Evolutionary conservation across 2,113 vertebrate genomes (phyloP).

Genomic region (Cariama cristata): DNA sequence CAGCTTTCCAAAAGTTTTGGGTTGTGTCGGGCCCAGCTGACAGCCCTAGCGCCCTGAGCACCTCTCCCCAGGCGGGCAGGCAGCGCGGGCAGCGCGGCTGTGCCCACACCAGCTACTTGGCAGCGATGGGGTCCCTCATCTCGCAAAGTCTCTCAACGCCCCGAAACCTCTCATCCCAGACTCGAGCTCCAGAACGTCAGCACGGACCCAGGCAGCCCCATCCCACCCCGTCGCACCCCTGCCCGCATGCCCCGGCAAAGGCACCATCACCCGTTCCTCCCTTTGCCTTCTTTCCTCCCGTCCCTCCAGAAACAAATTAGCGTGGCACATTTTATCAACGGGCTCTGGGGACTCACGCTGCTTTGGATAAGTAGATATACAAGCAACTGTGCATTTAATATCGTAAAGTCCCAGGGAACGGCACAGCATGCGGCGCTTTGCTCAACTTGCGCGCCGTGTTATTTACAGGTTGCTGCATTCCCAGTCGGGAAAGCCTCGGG

Average conservation of each 20-base stretch:
- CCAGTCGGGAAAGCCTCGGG: background rate
- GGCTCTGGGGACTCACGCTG: background rate
- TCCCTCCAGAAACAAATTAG: rapidly evolving
- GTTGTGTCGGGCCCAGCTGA: constrained; percentile 32
- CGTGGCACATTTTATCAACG: rapidly evolving
- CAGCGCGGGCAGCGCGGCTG: rapidly evolving
- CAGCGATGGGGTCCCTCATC: rapidly evolving
- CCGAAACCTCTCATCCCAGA: rapidly evolving
- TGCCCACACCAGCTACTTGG: rapidly evolving
- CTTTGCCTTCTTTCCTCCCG: rapidly evolving
- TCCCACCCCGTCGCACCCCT: rapidly evolving
- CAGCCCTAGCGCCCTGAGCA: background rate
- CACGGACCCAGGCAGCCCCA: rapidly evolving
- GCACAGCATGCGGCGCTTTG: background rate
- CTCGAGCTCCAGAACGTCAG: rapidly evolving
- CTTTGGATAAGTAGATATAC: background rate
- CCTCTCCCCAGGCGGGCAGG: background rate
- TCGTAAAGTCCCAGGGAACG: background rate
- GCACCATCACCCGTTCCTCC: rapidly evolving
- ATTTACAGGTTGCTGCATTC: background rate
- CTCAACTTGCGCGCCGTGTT: background rate
- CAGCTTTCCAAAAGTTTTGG: background rate
- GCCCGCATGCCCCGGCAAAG: rapidly evolving
- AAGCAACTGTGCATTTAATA: background rate
- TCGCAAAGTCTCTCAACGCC: rapidly evolving